Base-by-base conservation (phyloP, 2,888 invertebrate species). In the Nephrotoma flavescens region DNA sequence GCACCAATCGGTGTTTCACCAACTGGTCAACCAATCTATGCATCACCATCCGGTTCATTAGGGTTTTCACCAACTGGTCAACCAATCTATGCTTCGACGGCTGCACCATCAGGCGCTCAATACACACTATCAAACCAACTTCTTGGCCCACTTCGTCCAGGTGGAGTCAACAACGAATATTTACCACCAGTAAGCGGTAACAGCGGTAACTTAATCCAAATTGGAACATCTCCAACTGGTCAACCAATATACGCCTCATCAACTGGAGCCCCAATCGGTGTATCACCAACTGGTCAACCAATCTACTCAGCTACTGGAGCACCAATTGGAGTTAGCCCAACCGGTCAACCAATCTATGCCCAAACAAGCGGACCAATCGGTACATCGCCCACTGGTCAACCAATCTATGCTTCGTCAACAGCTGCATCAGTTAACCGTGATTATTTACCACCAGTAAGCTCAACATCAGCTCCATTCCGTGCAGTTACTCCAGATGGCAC, bases 21-120 rank as follows among this genome's bases (percentile, higher is more conserved):
- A 47, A 88, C 89, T 1, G 86, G 88, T 3, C 87, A 87, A 45
- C 83, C 83, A 47, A 47, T 86, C 0, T 41, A 83, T 11, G 87
- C 52, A 19, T 47, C 52, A 86, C 88, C 89, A 71, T 71, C 71
- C 6, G 71, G 71, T 71, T 71, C 71, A 71, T 71, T 71, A 6
- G 87, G 88, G 0, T 88, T 89, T 3, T 87, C 88, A 4, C 71
- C 85, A 52, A 47, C 86, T 71, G 57, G 84, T 71, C 71, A 71
- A 31, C 71, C 71, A 71, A 71, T 71, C 9, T 71, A 71, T 71
- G 71, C 71, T 71, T 71, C 71, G 31, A 71, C 71, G 0, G 71
- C 71, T 9, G 71, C 71, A 31, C 71, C 71, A 31, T 31, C 19
- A 9, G 9, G 9, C 19, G 71, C 71, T 9, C 71, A 71, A 31